Evolutionary conservation across 2,888 invertebrate genomes (phyloP), one percentile per base, ranked within the genome.

Genomic region (Cremastinae sp.): DNA sequence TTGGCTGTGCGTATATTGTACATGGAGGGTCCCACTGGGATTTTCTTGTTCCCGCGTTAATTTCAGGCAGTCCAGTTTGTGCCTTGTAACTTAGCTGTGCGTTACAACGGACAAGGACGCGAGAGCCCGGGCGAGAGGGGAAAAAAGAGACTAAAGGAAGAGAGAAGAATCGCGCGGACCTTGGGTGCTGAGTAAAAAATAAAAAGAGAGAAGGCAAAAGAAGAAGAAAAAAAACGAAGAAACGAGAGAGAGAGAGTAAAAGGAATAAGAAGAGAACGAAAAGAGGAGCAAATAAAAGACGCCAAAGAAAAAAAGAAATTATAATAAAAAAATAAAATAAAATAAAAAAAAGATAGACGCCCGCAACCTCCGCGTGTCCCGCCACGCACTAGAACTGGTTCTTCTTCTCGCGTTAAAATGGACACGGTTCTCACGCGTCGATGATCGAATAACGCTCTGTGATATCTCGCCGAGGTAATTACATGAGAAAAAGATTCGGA

Each of bases 401-500:
- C 54, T 54, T 54, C 43, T 45, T 54, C 84, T 86, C 84, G 86
- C 85, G 85, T 84, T 81, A 85, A 86, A 85, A 84, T 80, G 80
- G 28, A 28, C 28, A 79, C 82, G 86, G 86, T 86, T 86, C 86
- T 86, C 86, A 86, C 85, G 84, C 82, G 74, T 82, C 79, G 78
- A 71, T 34, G 54, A 58, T 28, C 28, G 75, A 78, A 78, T 73
- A 74, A 70, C 79, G 59, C 71, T 79, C 51, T 68, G n/a, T n/a
- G 71, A 66, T 79, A 78, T 71, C 76, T 66, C 41, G 45, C 72
- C 41, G 58, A 53, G 53, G 53, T 76, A 76, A 76, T 76, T 73
- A 73, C 68, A 70, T 59, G 61, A 64, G 70, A 53, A 47, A 56
- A n/a, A 53, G 62, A 43, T 45, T 18, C 12, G 14, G 47, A 16